Conservation (phyloP, 2,113 vertebrate genomes). For the Phrynosoma platyrhinos region DNA sequence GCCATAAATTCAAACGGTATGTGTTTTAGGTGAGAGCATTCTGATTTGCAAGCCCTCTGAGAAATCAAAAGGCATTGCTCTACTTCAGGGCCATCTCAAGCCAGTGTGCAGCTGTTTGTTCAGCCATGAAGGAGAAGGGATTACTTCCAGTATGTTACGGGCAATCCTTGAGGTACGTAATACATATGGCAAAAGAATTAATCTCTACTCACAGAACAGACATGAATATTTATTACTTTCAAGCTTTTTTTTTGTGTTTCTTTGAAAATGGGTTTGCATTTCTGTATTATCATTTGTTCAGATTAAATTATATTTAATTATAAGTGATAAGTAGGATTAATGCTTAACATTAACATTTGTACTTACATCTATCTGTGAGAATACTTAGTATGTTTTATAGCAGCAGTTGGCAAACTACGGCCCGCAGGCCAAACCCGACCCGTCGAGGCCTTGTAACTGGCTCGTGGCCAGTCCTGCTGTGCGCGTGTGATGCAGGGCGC, state of each 20-base stretch:
- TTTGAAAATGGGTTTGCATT: too few species aligned
- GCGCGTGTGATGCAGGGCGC: too few species aligned
- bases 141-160: conserved; percentile 92
- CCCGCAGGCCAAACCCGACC: too few species aligned
- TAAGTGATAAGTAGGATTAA: too few species aligned
- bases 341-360: too few species aligned
- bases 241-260: background rate
- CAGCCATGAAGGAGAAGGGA: conserved; percentile 85
- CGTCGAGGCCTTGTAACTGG: too few species aligned
- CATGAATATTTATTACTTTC: background rate
- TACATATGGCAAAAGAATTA: background rate
- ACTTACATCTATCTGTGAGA: too few species aligned
- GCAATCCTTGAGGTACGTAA: conserved; percentile 92
- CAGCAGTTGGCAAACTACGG: too few species aligned
- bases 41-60: conserved; percentile 93
- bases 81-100: conserved; percentile 88
- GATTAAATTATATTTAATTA: too few species aligned
- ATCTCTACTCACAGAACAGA: conserved; percentile 14
- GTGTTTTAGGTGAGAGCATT: conserved; percentile 90
- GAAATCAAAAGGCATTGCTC: conserved; percentile 86
- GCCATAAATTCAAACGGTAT: conserved; percentile 1
- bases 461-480: too few species aligned
- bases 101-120: conserved; percentile 92
- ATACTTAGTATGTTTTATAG: too few species aligned
- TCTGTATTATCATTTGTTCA: too few species aligned